Evolutionary conservation across 2,113 vertebrate genomes (phyloP).

Genomic region (Struthidea cinerea): DNA sequence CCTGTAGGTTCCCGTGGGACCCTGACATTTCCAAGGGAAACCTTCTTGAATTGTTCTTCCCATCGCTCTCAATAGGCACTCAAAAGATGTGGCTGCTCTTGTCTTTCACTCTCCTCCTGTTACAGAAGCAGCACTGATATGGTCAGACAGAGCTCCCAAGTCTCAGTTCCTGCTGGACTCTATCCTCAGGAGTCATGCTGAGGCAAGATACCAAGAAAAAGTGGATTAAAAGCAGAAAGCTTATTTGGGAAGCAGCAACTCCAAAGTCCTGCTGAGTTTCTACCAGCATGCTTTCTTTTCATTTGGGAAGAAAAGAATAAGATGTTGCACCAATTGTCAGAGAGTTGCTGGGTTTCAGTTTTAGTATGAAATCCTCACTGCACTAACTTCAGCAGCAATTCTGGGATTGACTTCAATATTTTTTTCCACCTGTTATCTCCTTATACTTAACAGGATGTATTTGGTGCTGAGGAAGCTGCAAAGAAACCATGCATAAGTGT

Average conservation of each 20-base stretch:
- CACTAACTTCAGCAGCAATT: background rate
- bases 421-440: background rate
- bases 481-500: background rate
- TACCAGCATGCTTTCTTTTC: background rate
- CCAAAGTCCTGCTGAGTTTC: background rate
- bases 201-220: background rate
- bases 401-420: background rate
- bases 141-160: background rate
- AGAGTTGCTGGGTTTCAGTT: background rate
- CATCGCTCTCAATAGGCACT: background rate
- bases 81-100: background rate
- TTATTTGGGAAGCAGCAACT: background rate
- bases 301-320: background rate
- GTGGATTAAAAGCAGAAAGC: background rate
- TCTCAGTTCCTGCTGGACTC: background rate
- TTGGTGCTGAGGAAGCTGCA: background rate
- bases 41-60: background rate
- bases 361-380: background rate
- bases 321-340: background rate
- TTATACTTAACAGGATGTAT: background rate
- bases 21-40: background rate
- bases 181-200: background rate
- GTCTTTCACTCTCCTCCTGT: background rate
- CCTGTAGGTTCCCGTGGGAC: background rate
- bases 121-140: background rate